These are phyloP conservation scores for Patella vulgata DNA, from an alignment of 1,140 invertebrate genomes.

Conservation along the genomic window DNA sequence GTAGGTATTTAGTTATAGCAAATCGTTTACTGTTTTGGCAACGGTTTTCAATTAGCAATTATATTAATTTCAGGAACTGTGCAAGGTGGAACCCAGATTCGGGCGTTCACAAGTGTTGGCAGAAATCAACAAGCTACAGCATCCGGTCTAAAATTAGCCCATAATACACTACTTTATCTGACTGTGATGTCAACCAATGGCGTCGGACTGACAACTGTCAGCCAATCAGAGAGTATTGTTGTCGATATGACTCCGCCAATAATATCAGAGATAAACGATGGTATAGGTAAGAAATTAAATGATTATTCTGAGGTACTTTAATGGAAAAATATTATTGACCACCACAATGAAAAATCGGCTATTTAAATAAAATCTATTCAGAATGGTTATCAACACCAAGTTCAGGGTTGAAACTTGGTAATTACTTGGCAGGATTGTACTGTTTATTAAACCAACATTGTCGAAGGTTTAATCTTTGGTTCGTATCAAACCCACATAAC, in stretches of 20 bases:
- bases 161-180: constrained; percentile 36
- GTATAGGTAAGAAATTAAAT: constrained; percentile 17
- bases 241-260: constrained; percentile 44
- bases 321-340: not conserved
- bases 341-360: too few species aligned
- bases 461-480: not conserved
- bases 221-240: constrained; percentile 35
- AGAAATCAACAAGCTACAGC: constrained; percentile 32
- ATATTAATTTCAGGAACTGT: constrained; percentile 32
- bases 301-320: not conserved
- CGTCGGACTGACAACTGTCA: constrained; percentile 37
- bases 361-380: too few species aligned
- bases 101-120: constrained; percentile 41
- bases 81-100: constrained; percentile 43
- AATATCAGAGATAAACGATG: constrained; percentile 37
- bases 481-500: too few species aligned
- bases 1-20: too few species aligned
- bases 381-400: too few species aligned
- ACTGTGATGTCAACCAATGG: constrained; percentile 49
- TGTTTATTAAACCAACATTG: too few species aligned
- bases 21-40: too few species aligned
- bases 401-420: not conserved
- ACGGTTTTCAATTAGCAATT: constrained; percentile 14
- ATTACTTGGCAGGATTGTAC: too few species aligned
- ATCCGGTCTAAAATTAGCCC: constrained; percentile 27